Evolutionary conservation across 2,888 invertebrate species (phyloP).

Genomic region (Antitype chi): DNA sequence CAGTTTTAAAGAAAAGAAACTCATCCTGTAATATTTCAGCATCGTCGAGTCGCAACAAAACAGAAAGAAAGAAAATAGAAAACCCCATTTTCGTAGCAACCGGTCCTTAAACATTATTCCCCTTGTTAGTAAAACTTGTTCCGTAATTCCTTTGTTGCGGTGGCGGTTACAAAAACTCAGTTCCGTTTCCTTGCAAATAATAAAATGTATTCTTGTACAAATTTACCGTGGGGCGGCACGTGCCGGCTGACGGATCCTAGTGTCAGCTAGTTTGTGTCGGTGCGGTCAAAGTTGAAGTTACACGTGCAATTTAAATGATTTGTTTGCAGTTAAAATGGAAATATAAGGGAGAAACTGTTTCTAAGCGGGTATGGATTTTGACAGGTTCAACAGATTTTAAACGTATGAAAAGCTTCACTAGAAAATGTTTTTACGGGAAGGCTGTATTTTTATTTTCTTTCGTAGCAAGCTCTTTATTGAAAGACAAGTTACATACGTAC

Average conservation of each 20-base stretch:
- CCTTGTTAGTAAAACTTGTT: conserved; percentile 39
- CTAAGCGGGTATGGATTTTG: background rate
- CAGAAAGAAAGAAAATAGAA: conserved; percentile 10
- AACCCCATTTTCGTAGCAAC: conserved; percentile 31
- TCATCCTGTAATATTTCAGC: background rate
- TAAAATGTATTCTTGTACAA: conserved; percentile 34
- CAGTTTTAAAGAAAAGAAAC: background rate
- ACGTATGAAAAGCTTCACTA: background rate
- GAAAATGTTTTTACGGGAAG: background rate
- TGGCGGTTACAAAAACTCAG: conserved; percentile 25
- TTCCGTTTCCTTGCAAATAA: conserved; percentile 27
- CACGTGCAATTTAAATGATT: conserved; percentile 15
- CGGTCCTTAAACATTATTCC: conserved; percentile 26
- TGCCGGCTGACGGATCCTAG: conserved; percentile 21
- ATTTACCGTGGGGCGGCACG: conserved; percentile 13
- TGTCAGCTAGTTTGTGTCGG: conserved; percentile 14
- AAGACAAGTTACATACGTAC: background rate
- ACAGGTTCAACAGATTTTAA: background rate
- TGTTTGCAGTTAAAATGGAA: background rate
- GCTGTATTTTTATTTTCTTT: background rate
- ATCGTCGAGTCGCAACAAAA: conserved; percentile 4
- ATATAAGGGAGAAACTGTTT: background rate
- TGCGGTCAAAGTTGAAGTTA: conserved; percentile 14
- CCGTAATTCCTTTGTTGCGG: conserved; percentile 22
- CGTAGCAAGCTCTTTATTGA: background rate